These are phyloP conservation scores for Cladorhizidae sp. DNA, from an alignment of 37 sponge, comb jelly and placozoan species.

Conservation along the genomic window DNA sequence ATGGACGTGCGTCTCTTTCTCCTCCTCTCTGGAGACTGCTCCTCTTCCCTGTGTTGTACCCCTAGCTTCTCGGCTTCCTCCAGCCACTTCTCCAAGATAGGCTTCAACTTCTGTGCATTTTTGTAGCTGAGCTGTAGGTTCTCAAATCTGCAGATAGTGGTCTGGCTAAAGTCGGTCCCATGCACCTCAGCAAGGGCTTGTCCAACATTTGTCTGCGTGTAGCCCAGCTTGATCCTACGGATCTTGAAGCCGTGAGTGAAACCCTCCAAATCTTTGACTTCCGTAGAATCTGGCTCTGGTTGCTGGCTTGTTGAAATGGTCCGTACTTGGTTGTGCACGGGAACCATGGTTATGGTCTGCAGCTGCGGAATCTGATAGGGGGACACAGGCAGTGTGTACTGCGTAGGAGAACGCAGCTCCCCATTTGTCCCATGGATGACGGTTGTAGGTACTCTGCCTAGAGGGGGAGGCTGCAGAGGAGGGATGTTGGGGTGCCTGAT, in stretches of 20 bases:
- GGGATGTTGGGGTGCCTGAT: not conserved
- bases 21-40: slow-evolving; percentile 84
- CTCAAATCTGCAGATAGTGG: slow-evolving; percentile 97
- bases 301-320: slow-evolving; percentile 53
- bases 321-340: slow-evolving; percentile 12
- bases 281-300: slow-evolving; percentile 79
- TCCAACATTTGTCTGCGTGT: slow-evolving; percentile 96
- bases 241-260: slow-evolving; percentile 91
- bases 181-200: slow-evolving; percentile 93
- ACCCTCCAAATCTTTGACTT: slow-evolving; percentile 86
- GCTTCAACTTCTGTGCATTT: slow-evolving; percentile 95
- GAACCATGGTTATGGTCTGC: slow-evolving; percentile 40
- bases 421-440: slow-evolving; percentile 9
- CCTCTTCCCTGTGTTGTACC: slow-evolving; percentile 58
- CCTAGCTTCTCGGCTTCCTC: slow-evolving; percentile 92
- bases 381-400: slow-evolving; percentile 10
- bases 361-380: slow-evolving; percentile 30
- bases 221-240: slow-evolving; percentile 90
- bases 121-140: slow-evolving; percentile 95
- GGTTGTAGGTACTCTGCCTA: not conserved
- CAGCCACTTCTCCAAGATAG: slow-evolving; percentile 94
- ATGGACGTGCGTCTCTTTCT: slow-evolving; percentile 87
- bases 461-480: slow-evolving; percentile 46
- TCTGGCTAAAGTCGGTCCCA: slow-evolving; percentile 97
- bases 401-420: slow-evolving; percentile 37